phyloP scores from a whole-genome alignment of 2,888 invertebrate species.

The Cryptus viduatorius region DNA sequence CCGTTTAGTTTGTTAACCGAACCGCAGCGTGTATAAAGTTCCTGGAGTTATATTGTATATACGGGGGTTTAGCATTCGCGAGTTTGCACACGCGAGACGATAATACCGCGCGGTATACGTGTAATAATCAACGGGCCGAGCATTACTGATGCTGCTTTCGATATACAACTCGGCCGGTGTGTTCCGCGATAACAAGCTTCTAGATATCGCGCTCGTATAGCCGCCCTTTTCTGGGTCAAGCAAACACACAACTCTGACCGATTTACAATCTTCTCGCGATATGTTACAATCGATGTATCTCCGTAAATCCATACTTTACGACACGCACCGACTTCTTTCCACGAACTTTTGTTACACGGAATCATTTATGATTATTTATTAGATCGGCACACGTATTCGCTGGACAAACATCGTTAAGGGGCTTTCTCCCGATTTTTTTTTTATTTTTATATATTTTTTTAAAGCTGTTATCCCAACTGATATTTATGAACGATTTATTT shows the following conservation, averaged over 20 bases:
- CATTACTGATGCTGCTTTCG: slow-evolving; percentile 37
- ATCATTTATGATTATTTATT: slow-evolving; percentile 9
- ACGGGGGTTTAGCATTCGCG: slow-evolving; percentile 1
- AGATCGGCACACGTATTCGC: neutral
- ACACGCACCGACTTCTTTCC: neutral
- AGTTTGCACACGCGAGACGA: slow-evolving; percentile 33
- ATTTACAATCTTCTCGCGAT: slow-evolving; percentile 58
- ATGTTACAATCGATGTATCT: slow-evolving; percentile 52
- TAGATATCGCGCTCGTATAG: slow-evolving; percentile 68
- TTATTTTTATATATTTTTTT: neutral
- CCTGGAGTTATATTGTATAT: slow-evolving; percentile 30
- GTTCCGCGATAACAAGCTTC: slow-evolving; percentile 61
- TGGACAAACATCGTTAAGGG: neutral
- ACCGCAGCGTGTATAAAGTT: slow-evolving; percentile 39
- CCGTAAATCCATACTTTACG: slow-evolving; percentile 32
- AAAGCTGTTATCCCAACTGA: no score
- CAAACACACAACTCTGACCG: slow-evolving; percentile 70
- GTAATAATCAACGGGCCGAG: slow-evolving; percentile 33
- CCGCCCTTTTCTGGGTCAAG: slow-evolving; percentile 76
- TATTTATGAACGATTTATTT: no score
- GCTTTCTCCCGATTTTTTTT: neutral
- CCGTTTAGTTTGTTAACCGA: slow-evolving; percentile 36
- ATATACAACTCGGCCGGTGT: slow-evolving; percentile 39
- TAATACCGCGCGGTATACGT: slow-evolving; percentile 31
- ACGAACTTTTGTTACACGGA: neutral